Percentiles rank a stretch among this genome's conserved stretches.
Conservation (phyloP, 2,797 vertebrate species). For the Remorina albescens region DNA sequence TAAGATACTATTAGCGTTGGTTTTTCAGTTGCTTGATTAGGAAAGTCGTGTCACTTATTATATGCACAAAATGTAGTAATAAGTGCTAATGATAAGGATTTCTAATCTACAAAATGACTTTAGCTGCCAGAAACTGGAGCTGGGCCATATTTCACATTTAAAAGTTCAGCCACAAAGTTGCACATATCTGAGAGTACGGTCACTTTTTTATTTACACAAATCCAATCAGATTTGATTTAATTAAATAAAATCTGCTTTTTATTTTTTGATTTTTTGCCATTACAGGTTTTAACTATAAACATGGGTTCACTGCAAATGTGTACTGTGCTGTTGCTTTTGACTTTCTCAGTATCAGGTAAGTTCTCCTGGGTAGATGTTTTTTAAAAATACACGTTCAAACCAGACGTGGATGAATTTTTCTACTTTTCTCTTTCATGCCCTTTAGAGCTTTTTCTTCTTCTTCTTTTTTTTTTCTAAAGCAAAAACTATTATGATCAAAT, state of each 20-base stretch:
- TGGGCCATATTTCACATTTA: not conserved
- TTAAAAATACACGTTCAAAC: too few species aligned
- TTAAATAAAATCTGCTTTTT: not conserved
- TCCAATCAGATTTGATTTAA: not conserved
- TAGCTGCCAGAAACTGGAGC: not conserved
- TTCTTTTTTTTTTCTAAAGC: too few species aligned
- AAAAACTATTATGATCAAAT: not conserved
- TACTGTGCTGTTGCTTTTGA: constrained; percentile 66
- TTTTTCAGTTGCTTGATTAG: not conserved
- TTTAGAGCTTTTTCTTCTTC: not conserved
- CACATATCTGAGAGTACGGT: not conserved
- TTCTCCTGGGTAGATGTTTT: not conserved
- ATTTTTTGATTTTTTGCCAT: constrained; percentile 43
- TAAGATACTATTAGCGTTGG: not conserved
- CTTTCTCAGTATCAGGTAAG: constrained; percentile 66
- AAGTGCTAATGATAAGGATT: too few species aligned
- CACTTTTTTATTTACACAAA: not conserved
- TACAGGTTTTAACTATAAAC: constrained; percentile 51
- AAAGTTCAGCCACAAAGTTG: not conserved
- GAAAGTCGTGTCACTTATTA: not conserved
- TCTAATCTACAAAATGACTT: not conserved
- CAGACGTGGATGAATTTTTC: too few species aligned
- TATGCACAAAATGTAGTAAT: not conserved
- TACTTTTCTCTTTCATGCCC: not conserved
- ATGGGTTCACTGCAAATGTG: constrained; percentile 61